Percentiles rank a stretch among this genome's conserved stretches.
These are phyloP conservation scores for Geodia barretti DNA, from an alignment of 37 sponge, comb jelly and placozoan species.

Conservation along the genomic window DNA sequence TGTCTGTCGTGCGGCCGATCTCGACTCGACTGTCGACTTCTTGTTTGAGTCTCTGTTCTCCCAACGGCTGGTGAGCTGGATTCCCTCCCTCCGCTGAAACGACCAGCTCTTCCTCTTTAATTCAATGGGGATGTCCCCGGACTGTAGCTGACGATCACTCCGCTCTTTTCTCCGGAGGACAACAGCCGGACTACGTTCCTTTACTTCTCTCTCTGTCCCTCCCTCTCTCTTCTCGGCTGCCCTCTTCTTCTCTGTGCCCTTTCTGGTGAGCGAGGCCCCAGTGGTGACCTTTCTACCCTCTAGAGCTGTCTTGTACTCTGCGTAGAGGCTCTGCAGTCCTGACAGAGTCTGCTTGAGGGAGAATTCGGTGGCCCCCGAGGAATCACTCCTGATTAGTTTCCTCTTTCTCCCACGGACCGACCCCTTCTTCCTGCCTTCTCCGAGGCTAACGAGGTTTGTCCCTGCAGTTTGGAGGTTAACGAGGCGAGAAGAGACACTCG, in stretches of 20 bases:
- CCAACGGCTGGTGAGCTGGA: neutral
- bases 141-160: neutral
- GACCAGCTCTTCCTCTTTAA: neutral
- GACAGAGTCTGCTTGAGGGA: conserved; percentile 12
- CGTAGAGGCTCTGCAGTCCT: neutral
- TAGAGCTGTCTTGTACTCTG: conserved; percentile 16
- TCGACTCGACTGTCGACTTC: neutral
- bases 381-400: conserved; percentile 1
- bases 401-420: neutral
- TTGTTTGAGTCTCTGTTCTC: neutral
- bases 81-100: no score
- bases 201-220: neutral
- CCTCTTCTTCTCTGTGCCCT: neutral
- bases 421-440: neutral
- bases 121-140: neutral
- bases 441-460: neutral
- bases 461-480: conserved; percentile 23
- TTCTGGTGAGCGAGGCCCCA: neutral
- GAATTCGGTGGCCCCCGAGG: conserved; percentile 21
- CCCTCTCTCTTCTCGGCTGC: neutral
- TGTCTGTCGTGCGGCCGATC: neutral
- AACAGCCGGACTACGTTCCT: neutral
- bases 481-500: conserved; percentile 30
- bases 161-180: neutral
- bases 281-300: conserved; percentile 3